phyloP scores from a whole-genome alignment of 2,888 invertebrate species.

The Tortricodes alternella region DNA sequence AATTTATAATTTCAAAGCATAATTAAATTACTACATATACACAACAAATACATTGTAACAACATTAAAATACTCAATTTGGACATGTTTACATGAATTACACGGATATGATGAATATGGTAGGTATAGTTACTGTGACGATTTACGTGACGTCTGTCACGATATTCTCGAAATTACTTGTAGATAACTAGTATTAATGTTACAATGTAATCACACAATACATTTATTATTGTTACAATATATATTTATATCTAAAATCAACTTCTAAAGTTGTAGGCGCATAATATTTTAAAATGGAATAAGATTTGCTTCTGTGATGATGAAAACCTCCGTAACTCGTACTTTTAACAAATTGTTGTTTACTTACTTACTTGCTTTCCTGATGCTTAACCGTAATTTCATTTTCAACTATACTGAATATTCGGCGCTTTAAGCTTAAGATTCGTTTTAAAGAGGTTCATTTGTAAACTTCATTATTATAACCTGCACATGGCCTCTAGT shows the following conservation, averaged over 20 bases:
- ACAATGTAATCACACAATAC: not conserved
- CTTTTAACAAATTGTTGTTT: not conserved
- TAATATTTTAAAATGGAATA: not conserved
- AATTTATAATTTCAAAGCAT: too few species aligned
- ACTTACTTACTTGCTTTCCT: not conserved
- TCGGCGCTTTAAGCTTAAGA: not conserved
- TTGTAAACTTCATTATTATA: not conserved
- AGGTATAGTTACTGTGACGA: not conserved
- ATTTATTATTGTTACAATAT: not conserved
- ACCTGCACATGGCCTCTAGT: not conserved
- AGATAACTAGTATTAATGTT: constrained; percentile 2
- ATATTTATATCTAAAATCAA: not conserved
- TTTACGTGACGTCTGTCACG: not conserved
- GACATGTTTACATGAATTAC: too few species aligned
- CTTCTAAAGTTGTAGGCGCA: not conserved
- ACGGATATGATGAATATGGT: too few species aligned
- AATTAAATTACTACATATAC: too few species aligned
- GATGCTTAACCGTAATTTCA: not conserved
- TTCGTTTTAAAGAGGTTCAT: not conserved
- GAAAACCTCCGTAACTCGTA: not conserved
- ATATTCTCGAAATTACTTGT: constrained; percentile 2
- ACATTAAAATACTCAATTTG: too few species aligned
- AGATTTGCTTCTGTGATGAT: not conserved
- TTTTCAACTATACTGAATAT: not conserved
- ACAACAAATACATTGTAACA: too few species aligned